These are phyloP conservation scores for Philopotamus ludificatus DNA, from an alignment of 1,140 invertebrate species.

Conservation along the genomic window DNA sequence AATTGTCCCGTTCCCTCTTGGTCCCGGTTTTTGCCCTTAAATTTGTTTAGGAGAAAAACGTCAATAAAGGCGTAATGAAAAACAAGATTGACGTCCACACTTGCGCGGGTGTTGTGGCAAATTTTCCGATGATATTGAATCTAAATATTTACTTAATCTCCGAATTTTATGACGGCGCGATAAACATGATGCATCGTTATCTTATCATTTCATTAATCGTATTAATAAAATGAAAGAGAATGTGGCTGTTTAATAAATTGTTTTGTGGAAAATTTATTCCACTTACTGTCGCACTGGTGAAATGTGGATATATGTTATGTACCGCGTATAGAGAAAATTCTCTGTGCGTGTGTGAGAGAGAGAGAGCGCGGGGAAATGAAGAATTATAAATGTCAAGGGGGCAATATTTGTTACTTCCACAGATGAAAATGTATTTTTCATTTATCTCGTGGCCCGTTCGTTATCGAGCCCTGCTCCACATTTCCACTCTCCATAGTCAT, in stretches of 20 bases:
- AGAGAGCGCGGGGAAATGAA: background rate
- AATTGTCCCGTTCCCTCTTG: too few species aligned
- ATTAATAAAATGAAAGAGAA: too few species aligned
- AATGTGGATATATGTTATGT: background rate
- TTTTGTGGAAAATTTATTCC: background rate
- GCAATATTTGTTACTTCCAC: background rate
- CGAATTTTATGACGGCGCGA: too few species aligned
- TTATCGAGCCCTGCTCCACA: background rate
- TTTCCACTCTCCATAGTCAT: background rate
- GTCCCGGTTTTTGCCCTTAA: background rate
- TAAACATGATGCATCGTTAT: too few species aligned
- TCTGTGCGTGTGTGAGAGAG: background rate
- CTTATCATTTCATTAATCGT: too few species aligned
- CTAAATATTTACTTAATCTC: too few species aligned
- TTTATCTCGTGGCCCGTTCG: background rate
- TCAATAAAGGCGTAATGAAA: background rate
- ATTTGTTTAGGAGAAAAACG: background rate
- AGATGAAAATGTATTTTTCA: slow-evolving; percentile 11
- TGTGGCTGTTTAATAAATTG: too few species aligned
- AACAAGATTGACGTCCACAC: background rate
- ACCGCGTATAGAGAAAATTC: background rate
- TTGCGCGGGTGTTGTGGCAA: background rate
- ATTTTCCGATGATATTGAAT: too few species aligned
- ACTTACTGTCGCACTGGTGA: background rate
- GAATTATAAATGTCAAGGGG: slow-evolving; percentile 2